Conservation (phyloP, 2,113 vertebrate species). For the Psephotus haematonotus region DNA sequence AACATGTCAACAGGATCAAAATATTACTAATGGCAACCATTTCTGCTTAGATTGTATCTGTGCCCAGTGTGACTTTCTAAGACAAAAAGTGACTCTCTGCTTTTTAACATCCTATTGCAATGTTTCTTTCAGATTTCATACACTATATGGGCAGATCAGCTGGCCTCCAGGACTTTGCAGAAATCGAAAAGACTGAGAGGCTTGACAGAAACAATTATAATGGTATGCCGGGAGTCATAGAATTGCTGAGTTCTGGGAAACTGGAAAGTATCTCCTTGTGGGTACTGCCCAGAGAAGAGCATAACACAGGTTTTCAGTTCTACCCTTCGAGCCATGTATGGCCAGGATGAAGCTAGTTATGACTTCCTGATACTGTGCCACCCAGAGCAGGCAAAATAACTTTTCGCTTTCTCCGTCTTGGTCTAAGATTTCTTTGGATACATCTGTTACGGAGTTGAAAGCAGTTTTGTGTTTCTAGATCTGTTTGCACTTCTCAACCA, state of each 20-base stretch:
- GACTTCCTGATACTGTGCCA: neutral
- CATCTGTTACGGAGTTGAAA: neutral
- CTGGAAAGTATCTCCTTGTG: neutral
- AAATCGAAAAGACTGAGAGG: neutral
- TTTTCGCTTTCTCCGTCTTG: neutral
- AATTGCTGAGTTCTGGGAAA: neutral
- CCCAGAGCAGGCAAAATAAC: neutral
- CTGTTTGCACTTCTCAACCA: neutral
- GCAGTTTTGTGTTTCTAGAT: neutral
- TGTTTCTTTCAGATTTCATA: neutral
- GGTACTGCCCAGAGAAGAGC: neutral
- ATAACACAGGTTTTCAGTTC: neutral
- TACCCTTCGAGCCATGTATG: neutral
- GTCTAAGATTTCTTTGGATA: neutral
- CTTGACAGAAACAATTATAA: neutral
- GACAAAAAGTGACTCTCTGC: neutral
- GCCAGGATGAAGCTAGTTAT: neutral
- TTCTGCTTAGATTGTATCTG: neutral
- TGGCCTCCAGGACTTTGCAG: neutral
- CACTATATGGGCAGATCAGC: neutral
- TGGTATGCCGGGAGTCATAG: neutral
- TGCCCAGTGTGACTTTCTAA: neutral
- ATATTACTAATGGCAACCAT: neutral
- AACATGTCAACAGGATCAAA: neutral
- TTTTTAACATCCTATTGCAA: neutral